Conservation (phyloP, 2,113 vertebrate genomes). For the Coreoperca whiteheadi region DNA sequence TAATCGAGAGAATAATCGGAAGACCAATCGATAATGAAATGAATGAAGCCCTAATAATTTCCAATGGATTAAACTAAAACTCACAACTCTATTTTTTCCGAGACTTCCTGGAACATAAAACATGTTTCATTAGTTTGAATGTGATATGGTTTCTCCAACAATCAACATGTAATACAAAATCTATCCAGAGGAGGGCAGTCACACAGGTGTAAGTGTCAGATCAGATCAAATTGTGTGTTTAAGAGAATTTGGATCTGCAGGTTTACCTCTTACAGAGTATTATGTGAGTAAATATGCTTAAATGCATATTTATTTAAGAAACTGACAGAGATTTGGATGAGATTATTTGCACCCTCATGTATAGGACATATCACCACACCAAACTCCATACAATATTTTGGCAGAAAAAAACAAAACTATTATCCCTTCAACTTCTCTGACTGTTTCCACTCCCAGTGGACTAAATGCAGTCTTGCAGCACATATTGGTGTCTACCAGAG, state of each 20-base stretch:
- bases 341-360: not conserved
- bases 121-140: too few species aligned
- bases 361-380: not conserved
- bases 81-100: not conserved
- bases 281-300: not conserved
- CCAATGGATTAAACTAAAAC: not conserved
- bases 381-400: not conserved
- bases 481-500: not conserved
- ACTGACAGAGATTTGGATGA: not conserved
- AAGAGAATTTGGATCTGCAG: not conserved
- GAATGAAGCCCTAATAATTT: too few species aligned
- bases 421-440: not conserved
- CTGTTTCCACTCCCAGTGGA: not conserved
- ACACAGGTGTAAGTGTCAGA: not conserved
- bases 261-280: not conserved
- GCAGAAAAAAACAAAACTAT: not conserved
- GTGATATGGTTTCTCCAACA: not conserved
- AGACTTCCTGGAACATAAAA: not conserved
- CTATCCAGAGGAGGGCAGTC: constrained; percentile 40
- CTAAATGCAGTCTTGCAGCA: not conserved
- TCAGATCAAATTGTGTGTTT: constrained; percentile 1
- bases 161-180: constrained; percentile 8
- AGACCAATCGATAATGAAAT: too few species aligned
- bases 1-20: too few species aligned
- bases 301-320: not conserved